Conservation (phyloP, 2,888 invertebrate genomes). For the Amphipyra berbera region DNA sequence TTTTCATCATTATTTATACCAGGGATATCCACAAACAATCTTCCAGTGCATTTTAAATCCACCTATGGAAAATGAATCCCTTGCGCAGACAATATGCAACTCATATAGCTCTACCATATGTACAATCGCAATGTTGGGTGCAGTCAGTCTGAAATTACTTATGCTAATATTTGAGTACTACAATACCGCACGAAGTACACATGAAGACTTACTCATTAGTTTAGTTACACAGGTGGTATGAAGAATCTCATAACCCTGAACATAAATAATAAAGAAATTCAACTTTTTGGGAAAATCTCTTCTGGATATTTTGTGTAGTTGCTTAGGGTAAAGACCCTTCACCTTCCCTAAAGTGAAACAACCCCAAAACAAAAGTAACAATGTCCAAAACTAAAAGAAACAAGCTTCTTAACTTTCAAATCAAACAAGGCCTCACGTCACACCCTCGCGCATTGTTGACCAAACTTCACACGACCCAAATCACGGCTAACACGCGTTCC, state of each 20-base stretch:
- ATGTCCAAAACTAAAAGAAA: slow-evolving; percentile 52
- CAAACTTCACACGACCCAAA: slow-evolving; percentile 78
- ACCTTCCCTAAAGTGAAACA: slow-evolving; percentile 28
- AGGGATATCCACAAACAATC: neutral
- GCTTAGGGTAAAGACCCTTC: neutral
- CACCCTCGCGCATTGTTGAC: slow-evolving; percentile 77
- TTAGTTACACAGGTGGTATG: neutral
- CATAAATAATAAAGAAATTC: too few relatives aligned
- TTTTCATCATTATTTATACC: neutral
- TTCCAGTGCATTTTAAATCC: too few relatives aligned
- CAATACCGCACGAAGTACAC: neutral
- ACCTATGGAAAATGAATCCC: neutral
- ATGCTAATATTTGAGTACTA: slow-evolving; percentile 15
- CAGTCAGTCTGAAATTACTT: slow-evolving; percentile 9
- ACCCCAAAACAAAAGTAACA: slow-evolving; percentile 34
- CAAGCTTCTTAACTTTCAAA: slow-evolving; percentile 67
- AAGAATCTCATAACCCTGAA: too few relatives aligned
- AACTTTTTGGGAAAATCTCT: too few relatives aligned
- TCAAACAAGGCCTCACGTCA: slow-evolving; percentile 66
- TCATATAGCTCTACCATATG: neutral
- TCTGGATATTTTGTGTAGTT: too few relatives aligned
- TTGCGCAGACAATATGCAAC: neutral
- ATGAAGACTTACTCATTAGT: slow-evolving; percentile 3
- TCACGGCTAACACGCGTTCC: slow-evolving; percentile 76
- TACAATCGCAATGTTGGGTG: neutral